Conservation (phyloP, 2,888 invertebrate genomes). For the Tinea trinotella region DNA sequence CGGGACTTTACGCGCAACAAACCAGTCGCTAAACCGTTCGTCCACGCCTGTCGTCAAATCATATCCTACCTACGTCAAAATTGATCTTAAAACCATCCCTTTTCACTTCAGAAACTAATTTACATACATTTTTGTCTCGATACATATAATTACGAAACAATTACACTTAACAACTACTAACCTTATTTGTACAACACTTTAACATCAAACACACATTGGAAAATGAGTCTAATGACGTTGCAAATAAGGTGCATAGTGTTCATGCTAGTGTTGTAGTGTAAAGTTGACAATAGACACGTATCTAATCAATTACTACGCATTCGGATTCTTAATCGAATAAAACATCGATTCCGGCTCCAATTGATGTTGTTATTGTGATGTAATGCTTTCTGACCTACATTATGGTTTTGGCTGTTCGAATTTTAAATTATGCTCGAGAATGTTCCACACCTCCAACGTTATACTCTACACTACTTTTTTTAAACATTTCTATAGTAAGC, state of each 20-base stretch:
- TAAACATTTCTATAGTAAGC: too few relatives aligned
- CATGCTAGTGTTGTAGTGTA: background rate
- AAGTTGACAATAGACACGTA: background rate
- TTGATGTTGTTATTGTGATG: constrained; percentile 7
- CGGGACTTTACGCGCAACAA: too few relatives aligned
- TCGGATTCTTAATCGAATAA: constrained; percentile 10
- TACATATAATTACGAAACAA: background rate
- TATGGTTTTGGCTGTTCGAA: background rate
- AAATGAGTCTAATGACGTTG: background rate
- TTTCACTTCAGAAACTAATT: too few relatives aligned
- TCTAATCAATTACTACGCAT: constrained; percentile 7
- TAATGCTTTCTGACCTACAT: background rate
- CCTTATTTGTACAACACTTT: background rate
- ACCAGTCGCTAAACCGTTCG: too few relatives aligned
- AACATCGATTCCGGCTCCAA: constrained; percentile 8
- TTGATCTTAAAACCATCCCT: too few relatives aligned
- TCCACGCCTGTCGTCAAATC: too few relatives aligned
- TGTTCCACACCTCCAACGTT: too few relatives aligned
- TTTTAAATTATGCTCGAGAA: too few relatives aligned
- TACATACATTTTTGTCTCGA: background rate
- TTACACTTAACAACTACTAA: background rate
- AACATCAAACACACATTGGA: background rate
- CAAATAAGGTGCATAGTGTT: background rate
- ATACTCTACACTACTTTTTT: too few relatives aligned
- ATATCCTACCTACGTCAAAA: too few relatives aligned